Evolutionary conservation across 2,888 invertebrate genomes (phyloP).

Genomic region (Agonopterix alstromeriana): DNA sequence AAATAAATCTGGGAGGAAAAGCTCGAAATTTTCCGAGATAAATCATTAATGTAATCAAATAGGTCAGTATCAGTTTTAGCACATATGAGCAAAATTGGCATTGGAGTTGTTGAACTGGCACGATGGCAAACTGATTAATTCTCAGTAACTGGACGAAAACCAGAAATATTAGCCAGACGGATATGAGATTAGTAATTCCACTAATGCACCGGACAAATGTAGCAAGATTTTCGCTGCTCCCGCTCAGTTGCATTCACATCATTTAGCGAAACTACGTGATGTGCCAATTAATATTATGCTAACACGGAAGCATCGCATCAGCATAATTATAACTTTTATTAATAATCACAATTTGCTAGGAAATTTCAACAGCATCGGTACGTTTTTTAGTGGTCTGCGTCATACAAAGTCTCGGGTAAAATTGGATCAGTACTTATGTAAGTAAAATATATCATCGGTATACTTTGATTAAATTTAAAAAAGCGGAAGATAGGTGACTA

Average conservation of each 20-base stretch:
- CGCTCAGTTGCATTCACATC: background rate
- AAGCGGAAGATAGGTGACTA: too few relatives aligned
- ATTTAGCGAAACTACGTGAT: background rate
- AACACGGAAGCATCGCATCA: too few relatives aligned
- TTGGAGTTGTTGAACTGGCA: slow-evolving; percentile 10
- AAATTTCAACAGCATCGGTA: too few relatives aligned
- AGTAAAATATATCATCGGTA: too few relatives aligned
- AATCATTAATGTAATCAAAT: background rate
- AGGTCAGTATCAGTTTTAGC: background rate
- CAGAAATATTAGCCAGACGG: slow-evolving; percentile 64
- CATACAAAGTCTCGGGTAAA: too few relatives aligned
- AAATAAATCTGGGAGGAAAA: background rate
- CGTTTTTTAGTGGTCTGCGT: too few relatives aligned
- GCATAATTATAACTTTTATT: too few relatives aligned
- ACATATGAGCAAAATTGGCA: slow-evolving; percentile 11
- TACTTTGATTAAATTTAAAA: too few relatives aligned
- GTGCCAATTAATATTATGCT: too few relatives aligned
- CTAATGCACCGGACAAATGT: slow-evolving; percentile 73
- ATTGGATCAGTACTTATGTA: too few relatives aligned
- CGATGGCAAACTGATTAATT: slow-evolving; percentile 66
- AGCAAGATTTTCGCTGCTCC: slow-evolving; percentile 31
- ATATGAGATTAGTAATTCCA: slow-evolving; percentile 73
- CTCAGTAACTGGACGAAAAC: slow-evolving; percentile 53
- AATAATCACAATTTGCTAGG: too few relatives aligned
- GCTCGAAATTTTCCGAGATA: background rate